Conservation (phyloP, 2,113 vertebrate genomes). For the Hydrolagus affinis region DNA sequence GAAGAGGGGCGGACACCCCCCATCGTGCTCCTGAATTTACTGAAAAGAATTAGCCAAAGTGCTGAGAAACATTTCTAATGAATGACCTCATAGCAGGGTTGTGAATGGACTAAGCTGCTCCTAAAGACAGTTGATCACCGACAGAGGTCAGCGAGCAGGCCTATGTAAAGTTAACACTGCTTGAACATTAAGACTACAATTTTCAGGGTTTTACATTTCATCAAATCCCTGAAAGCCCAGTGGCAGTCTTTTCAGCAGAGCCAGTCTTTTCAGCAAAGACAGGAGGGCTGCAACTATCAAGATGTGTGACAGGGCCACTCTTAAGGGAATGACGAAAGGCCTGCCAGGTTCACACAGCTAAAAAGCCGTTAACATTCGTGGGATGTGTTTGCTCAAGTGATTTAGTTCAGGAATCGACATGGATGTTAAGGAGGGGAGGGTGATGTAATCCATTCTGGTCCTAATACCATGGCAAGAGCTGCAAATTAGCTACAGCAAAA, state of each 20-base stretch:
- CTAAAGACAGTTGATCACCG: neutral
- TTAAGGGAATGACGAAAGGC: neutral
- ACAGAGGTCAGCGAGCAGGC: neutral
- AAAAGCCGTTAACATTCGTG: slow-evolving; percentile 9
- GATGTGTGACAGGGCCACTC: neutral
- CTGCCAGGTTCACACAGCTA: neutral
- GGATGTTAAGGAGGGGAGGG: neutral
- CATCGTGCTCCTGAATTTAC: neutral
- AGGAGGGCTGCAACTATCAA: neutral
- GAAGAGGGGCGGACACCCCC: neutral
- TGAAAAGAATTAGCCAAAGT: neutral
- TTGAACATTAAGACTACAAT: slow-evolving; percentile 17
- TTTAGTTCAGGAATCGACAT: neutral
- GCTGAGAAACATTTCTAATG: neutral
- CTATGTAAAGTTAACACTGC: slow-evolving; percentile 5
- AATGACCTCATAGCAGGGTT: neutral
- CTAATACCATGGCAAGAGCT: slow-evolving; percentile 34
- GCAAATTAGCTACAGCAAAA: slow-evolving; percentile 23
- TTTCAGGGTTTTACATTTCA: neutral
- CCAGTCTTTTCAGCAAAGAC: neutral
- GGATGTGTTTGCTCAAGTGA: slow-evolving; percentile 5
- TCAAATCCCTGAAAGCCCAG: neutral
- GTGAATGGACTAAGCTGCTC: neutral
- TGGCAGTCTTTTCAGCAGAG: neutral
- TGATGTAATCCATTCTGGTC: slow-evolving; percentile 36